Base-by-base conservation (phyloP, 2,888 invertebrate genomes). In the Ochropacha duplaris region DNA sequence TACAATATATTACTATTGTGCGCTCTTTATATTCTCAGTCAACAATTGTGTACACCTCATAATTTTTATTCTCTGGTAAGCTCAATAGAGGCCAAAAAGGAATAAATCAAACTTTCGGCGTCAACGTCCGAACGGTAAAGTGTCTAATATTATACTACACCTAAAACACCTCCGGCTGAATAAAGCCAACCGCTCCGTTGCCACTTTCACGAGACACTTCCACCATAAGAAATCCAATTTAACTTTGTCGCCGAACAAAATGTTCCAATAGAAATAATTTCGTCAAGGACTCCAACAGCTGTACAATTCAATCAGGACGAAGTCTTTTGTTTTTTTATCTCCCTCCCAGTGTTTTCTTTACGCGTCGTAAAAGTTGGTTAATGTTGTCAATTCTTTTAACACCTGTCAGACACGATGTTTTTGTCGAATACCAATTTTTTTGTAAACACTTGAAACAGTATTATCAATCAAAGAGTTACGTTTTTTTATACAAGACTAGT, bases 181-280 rank as follows among this genome's bases (percentile, higher is more conserved):
- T 86, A 87, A 86, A 87, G 70, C 76, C 79, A 73, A 80, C 84
- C 84, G 81, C 83, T 78, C 69, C 69, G 76, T 75, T 81, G 83
- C 81, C 82, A 84, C 84, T 87, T 85, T 79, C 76, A 76, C 77
- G 75, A 78, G 76, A 80, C 86, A 84, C 85, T 87, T 84, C 79
- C 84, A 84, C 88, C 87, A 88, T 90, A 90, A 90, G 89, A 91
- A 90, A 91, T 90, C 88, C 89, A 91, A 90, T 90, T 91, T 90
- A 91, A 91, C 91, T 90, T 91, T 87, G 87, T 86, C 90, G 80
- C 83, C 83, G 89, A 86, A 88, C 90, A 88, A 87, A 90, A 90
- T 90, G 89, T 84, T 89, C 84, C 89, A 87, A 88, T 90, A 88
- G 88, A 91, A 90, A 91, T 90, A 90, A 91, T 91, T 90, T 87